phyloP scores from a whole-genome alignment of 1,140 invertebrate genomes.

The Riptortus pedestris region DNA sequence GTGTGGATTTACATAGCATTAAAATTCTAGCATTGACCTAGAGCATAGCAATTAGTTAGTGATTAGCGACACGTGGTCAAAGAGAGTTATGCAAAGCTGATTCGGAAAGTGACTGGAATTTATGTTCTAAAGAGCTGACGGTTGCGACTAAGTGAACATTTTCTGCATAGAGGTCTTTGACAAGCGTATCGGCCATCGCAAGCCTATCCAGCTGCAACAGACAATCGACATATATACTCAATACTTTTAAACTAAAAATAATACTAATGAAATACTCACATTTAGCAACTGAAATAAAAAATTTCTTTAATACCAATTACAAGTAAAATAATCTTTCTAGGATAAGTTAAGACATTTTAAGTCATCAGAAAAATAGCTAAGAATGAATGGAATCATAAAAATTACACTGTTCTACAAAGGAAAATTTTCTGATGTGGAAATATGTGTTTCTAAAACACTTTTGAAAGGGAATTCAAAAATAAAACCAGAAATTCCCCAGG shows the following conservation, averaged over 20 bases:
- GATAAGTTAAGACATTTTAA: no score
- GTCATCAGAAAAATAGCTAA: no score
- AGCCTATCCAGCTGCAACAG: constrained; percentile 48
- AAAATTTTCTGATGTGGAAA: no score
- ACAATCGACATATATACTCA: no score
- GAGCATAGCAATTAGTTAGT: not conserved
- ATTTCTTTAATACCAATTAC: not conserved
- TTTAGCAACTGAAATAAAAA: not conserved
- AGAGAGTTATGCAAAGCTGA: constrained; percentile 7
- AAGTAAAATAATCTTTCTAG: no score
- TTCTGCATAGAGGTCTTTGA: constrained; percentile 70
- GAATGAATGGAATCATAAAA: no score
- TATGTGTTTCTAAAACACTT: no score
- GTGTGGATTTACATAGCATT: not conserved
- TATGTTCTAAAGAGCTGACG: not conserved
- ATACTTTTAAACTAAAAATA: not conserved
- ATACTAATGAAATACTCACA: not conserved
- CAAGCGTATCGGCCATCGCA: constrained; percentile 57
- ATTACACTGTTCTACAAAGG: no score
- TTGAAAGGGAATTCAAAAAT: no score
- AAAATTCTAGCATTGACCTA: not conserved
- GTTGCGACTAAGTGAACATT: constrained; percentile 37
- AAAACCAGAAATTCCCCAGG: no score
- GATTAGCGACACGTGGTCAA: not conserved
- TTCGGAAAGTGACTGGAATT: constrained; percentile 7